These are phyloP conservation scores for Pogonomyrmex californicus DNA, from an alignment of 1,140 invertebrate genomes.

Conservation along the genomic window DNA sequence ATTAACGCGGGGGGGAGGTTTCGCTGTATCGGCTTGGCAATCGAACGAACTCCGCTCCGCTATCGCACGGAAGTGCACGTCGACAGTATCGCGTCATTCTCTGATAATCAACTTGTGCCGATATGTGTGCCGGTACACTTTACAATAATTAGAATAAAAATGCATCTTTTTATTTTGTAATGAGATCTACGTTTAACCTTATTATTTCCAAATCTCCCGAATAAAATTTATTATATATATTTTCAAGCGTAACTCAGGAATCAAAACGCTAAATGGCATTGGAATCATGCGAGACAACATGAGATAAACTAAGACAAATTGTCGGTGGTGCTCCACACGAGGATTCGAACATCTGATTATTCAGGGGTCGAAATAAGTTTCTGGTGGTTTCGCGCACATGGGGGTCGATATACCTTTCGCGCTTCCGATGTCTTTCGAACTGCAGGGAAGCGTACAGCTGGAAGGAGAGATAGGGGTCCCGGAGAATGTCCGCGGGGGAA, in stretches of 20 bases:
- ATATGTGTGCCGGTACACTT: background rate
- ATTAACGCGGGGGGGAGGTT: conserved; percentile 38
- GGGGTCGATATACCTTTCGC: conserved; percentile 58
- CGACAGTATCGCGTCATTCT: background rate
- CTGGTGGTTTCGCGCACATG: conserved; percentile 4
- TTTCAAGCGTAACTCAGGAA: background rate
- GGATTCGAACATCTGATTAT: conserved; percentile 24
- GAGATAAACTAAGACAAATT: conserved; percentile 16
- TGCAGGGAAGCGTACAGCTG: conserved; percentile 54
- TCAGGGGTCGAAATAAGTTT: conserved; percentile 37
- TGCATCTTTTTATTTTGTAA: background rate
- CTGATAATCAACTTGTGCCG: background rate
- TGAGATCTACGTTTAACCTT: background rate
- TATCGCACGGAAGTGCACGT: conserved; percentile 14
- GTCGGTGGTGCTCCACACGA: background rate
- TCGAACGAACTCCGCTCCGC: background rate
- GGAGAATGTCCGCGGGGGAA: conserved; percentile 53
- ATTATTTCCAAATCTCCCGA: no score
- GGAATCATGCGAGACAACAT: background rate
- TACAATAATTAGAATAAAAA: no score
- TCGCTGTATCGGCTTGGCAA: conserved; percentile 1
- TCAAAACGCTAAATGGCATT: background rate
- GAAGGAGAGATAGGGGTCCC: conserved; percentile 58
- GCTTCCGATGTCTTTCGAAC: conserved; percentile 61
- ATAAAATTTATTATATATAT: background rate